These are phyloP conservation scores for Tragelaphus imberbis DNA, from an alignment of 2,113 vertebrate genomes.

Conservation along the genomic window DNA sequence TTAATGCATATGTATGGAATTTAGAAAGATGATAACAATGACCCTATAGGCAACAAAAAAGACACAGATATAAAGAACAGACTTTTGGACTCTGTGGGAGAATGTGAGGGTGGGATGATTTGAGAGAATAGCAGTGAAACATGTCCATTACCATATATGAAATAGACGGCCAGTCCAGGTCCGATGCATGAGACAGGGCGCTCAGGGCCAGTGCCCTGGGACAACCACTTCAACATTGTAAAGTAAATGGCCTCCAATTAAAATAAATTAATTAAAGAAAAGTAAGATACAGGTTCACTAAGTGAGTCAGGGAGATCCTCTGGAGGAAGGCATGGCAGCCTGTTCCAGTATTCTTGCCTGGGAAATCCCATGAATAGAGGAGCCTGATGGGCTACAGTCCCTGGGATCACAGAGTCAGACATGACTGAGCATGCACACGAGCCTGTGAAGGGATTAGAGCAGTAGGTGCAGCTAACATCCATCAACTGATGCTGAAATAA, in stretches of 20 bases:
- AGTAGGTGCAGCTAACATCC: neutral
- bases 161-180: fast-evolving
- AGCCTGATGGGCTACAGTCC: neutral
- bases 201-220: neutral
- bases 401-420: neutral
- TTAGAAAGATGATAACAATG: neutral
- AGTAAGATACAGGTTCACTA: neutral
- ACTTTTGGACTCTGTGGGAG: neutral
- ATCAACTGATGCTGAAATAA: neutral
- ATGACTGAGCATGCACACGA: neutral
- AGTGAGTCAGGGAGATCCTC: neutral
- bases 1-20: neutral
- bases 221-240: neutral
- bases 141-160: neutral
- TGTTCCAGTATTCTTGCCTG: neutral
- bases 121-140: neutral
- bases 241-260: neutral
- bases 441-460: neutral
- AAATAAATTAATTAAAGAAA: neutral
- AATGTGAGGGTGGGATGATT: neutral
- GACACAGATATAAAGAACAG: neutral
- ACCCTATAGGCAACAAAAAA: neutral
- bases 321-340: neutral
- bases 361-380: neutral
- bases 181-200: fast-evolving